Evolutionary conservation across 2,888 invertebrate species (phyloP), one percentile per base, ranked within the genome.

Genomic region (Polydrusus cervinus): DNA sequence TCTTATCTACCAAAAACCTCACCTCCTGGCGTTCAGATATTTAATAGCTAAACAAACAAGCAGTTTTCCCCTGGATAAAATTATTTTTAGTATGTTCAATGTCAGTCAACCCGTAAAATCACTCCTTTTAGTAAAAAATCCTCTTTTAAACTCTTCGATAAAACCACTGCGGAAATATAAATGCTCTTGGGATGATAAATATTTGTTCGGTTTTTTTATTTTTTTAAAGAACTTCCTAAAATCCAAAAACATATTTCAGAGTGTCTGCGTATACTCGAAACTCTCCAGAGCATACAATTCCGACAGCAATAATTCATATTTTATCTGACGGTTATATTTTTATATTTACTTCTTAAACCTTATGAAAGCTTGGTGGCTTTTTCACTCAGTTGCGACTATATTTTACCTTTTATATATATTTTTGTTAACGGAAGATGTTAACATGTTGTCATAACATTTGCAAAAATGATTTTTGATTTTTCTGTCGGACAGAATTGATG

Each of bases 301-400:
- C 16, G 57, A 60, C 57, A 38, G 18, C 57, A 60, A 60, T 60
- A 60, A 60, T 60, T 60, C 57, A 38, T 38, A 38, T 10, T 60
- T 38, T 60, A 60, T 60, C 57, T 38, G 57, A 18, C 38, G 38
- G 38, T 40, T 60, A 60, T 60, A 60, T 60, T 38, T 60, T 60
- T 60, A 38, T 40, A 38, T 60, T 60, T 60, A 60, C 18, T 10
- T 60, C 57, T 60, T 38, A 60, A 60, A 38, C 57, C 38, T 18
- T 18, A 60, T 60, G 38, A 60, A 40, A 16, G 57, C 38, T 38
- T 60, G 16, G 16, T 18, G 38, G 38, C 57, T 38, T 60, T 60
- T 38, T 60, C 18, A 51, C 11, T 51, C 51, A 51, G 51, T 11
- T 20, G 13, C 18, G 11, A 51, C 20, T 20, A 51, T 51, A 51